phyloP scores from a whole-genome alignment of 2,888 invertebrate genomes.

The Pyrrhia umbra region DNA sequence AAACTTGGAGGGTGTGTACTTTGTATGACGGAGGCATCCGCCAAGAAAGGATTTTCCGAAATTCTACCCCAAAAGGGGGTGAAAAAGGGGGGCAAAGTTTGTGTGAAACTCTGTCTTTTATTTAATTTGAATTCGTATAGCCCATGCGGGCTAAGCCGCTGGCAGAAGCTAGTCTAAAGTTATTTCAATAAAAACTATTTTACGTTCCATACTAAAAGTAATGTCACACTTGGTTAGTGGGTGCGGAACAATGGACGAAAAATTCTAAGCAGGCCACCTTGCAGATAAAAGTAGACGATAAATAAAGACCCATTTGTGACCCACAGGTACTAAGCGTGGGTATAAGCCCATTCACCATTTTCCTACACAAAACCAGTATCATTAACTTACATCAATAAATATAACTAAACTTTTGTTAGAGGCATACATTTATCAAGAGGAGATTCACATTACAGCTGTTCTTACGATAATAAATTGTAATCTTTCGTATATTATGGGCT shows the following conservation, averaged over 20 bases:
- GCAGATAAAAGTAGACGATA: slow-evolving; percentile 21
- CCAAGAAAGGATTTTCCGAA: no score
- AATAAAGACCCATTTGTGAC: slow-evolving; percentile 21
- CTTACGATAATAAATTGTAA: slow-evolving; percentile 32
- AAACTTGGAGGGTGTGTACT: no score
- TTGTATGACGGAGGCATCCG: no score
- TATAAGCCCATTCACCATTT: slow-evolving; percentile 23
- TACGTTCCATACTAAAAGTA: no score
- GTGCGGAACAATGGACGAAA: slow-evolving; percentile 30
- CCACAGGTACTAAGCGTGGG: slow-evolving; percentile 30
- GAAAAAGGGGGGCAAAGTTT: no score
- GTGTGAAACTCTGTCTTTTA: no score
- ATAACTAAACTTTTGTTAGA: slow-evolving; percentile 19
- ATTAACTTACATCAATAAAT: slow-evolving; percentile 24
- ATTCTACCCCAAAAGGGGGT: no score
- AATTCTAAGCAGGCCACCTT: background rate
- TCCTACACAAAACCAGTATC: slow-evolving; percentile 3
- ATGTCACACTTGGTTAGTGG: background rate
- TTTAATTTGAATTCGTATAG: no score
- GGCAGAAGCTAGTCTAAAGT: no score
- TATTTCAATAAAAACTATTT: no score
- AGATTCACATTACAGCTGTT: slow-evolving; percentile 4
- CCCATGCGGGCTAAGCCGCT: no score
- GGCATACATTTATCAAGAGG: slow-evolving; percentile 16
- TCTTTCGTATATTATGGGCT: slow-evolving; percentile 31